Evolutionary conservation across 2,797 vertebrate species (phyloP).

Genomic region (Cetoscarus ocellatus): DNA sequence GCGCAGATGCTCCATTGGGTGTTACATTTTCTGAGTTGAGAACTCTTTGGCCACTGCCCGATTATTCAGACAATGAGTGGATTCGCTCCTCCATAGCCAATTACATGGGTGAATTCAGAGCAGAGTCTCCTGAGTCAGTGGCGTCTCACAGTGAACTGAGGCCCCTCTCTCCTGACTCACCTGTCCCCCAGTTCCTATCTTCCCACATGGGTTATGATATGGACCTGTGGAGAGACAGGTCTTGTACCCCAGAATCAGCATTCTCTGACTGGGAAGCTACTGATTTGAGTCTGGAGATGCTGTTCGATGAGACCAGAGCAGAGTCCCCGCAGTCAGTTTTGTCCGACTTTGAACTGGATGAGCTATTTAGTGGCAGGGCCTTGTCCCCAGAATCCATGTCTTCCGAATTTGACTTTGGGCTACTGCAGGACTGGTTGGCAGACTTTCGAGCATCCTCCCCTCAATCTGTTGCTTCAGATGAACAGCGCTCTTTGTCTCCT

Average conservation of each 20-base stretch:
- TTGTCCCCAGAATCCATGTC: constrained; percentile 47
- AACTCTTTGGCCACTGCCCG: not conserved
- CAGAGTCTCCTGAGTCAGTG: not conserved
- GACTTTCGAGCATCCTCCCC: constrained; percentile 40
- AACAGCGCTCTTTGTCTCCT: not conserved
- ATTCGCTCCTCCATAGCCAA: not conserved
- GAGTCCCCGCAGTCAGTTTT: constrained; percentile 31
- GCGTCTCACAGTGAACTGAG: not conserved
- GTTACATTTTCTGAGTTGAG: not conserved
- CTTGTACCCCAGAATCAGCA: constrained; percentile 23
- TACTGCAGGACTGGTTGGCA: constrained; percentile 10
- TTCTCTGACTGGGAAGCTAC: constrained; percentile 42
- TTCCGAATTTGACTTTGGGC: constrained; percentile 13
- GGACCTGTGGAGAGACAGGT: not conserved
- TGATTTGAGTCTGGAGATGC: constrained; percentile 25
- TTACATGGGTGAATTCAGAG: not conserved
- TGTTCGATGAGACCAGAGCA: constrained; percentile 31
- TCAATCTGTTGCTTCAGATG: constrained; percentile 8
- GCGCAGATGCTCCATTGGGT: not conserved
- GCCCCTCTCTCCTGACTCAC: constrained; percentile 20
- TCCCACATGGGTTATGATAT: not conserved
- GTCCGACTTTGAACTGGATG: constrained; percentile 29
- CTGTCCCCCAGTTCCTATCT: constrained; percentile 10
- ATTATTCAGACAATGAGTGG: not conserved
- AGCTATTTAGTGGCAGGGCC: constrained; percentile 3